Evolutionary conservation across 2,113 vertebrate species (phyloP), one percentile per base, ranked within the genome.

Genomic region (Panthera leo): DNA sequence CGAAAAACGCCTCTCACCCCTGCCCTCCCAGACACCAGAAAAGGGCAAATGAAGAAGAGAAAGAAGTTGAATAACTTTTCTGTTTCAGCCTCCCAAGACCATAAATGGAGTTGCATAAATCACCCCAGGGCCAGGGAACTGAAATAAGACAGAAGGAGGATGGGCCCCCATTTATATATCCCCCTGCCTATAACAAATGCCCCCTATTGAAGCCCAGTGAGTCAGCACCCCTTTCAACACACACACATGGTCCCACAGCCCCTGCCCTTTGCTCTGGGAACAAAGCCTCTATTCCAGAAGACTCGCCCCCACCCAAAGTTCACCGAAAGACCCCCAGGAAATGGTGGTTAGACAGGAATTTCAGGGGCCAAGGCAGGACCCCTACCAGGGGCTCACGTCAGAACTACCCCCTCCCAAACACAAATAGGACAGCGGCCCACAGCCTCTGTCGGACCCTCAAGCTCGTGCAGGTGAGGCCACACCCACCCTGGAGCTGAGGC

Each of bases 81-180:
- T 88, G 78, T 97, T 98, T 98, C 94, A 85, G 84, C 84, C 87
- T 92, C 78, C 85, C 96, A 96, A 94, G 96, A 89, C 93, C 70
- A 68, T 80, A 97, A 97, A 97, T 4, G 84, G 91, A 96, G 93
- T 84, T 92, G 89, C 93, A 96, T 98, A 97, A 97, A 98, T 98
- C 94, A 97, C 36, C 31, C 67, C 34, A 31, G 88, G 96, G 92
- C 78, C 95, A 93, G 86, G 93, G 93, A 95, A 95, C 96, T 95
- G 91, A 94, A 98, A 92, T 96, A 96, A 98, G 89, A 92, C 87
- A 42, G 97, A 78, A 48, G 42, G 51, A 97, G 83, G 90, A 18
- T 53, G 55, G 97, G 68, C 51, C 63, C 39, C 84, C 95, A 90
- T 98, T 95, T 80, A 82, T 97, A 98, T n/a, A 15, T 91, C 45